Conservation (phyloP, 2,888 invertebrate genomes). For the Nymphalis urticae region DNA sequence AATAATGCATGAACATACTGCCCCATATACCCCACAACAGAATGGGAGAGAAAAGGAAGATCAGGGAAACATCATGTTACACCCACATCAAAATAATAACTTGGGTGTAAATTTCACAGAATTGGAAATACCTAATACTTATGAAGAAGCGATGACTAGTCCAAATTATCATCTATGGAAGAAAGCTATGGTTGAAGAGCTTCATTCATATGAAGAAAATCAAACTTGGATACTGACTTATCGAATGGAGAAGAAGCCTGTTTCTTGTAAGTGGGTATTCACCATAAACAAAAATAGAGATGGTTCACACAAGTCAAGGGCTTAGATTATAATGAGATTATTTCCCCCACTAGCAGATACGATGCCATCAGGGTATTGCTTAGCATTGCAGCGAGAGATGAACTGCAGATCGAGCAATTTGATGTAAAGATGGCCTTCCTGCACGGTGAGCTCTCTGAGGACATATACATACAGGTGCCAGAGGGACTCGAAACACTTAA, state of each 20-base stretch:
- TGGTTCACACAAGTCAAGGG: slow-evolving; percentile 8
- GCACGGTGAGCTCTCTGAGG: not conserved
- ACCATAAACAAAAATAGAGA: not conserved
- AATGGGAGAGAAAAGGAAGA: too few relatives aligned
- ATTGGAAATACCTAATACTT: slow-evolving; percentile 2
- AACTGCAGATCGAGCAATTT: slow-evolving; percentile 8
- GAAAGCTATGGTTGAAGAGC: slow-evolving; percentile 18
- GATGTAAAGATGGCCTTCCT: slow-evolving; percentile 24
- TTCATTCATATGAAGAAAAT: slow-evolving; percentile 17
- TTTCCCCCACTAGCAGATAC: slow-evolving; percentile 7
- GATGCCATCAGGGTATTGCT: slow-evolving; percentile 7
- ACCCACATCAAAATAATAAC: not conserved
- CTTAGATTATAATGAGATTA: slow-evolving; percentile 8
- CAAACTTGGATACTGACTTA: not conserved
- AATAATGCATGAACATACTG: too few relatives aligned
- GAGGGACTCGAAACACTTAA: not conserved
- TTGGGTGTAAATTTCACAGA: not conserved
- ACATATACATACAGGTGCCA: not conserved
- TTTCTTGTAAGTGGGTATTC: slow-evolving; percentile 8
- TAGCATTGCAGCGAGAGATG: not conserved
- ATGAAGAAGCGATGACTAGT: slow-evolving; percentile 18
- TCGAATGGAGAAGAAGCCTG: not conserved
- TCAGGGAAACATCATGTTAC: slow-evolving; percentile 4
- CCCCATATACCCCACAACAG: too few relatives aligned
- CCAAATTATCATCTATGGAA: slow-evolving; percentile 5